Evolutionary conservation across 2,888 invertebrate species (phyloP), one percentile per base, ranked within the genome.

Genomic region (Steinernema carpocapsae): DNA sequence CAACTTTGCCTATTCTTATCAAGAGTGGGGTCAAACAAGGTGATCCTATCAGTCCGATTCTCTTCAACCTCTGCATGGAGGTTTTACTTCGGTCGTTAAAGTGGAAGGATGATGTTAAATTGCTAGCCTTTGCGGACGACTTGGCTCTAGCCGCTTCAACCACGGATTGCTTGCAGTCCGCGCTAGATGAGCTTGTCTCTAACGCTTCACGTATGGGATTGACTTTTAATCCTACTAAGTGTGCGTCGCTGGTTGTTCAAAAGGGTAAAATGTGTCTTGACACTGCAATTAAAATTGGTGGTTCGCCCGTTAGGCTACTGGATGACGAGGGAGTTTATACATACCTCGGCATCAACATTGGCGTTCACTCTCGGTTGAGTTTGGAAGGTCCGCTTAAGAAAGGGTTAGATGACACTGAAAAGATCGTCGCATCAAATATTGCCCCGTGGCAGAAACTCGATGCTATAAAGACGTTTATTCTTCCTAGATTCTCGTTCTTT

Each of bases 381-480:
- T 17, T 19, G 6, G 14, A 10, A 6, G 14, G 51, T 51, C 51
- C 6, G 12, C 19, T 51, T 10, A 51, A 6, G 43, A 43, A 43
- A 14, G 43, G 43, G 14, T 10, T 71, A 29, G 14, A 70, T 0
- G 51, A 77, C 19, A 51, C 72, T 0, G 14, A 42, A 42, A 42
- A n/a, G n/a, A 42, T 77, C 45, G 70, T 74, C 43, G 0, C 24
- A 7, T 71, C 71, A 0, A 46, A 71, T 2, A 52, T 77, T 0
- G 71, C 73, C 0, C 77, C 77, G 6, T 77, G 77, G 77, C 77
- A 77, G 73, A 77, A 76, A 24, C 10, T 56, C 17, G 74, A 74
- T 42, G 74, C 76, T 0, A 10, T 77, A 2, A 29, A 70, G 10
- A 64, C 71, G 0, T 77, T 76, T 46, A 56, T 77, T 19, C 17